Percentiles rank a stretch among this genome's conserved stretches.
These are phyloP conservation scores for Podabrus alpinus DNA, from an alignment of 2,888 invertebrate genomes.

Conservation along the genomic window DNA sequence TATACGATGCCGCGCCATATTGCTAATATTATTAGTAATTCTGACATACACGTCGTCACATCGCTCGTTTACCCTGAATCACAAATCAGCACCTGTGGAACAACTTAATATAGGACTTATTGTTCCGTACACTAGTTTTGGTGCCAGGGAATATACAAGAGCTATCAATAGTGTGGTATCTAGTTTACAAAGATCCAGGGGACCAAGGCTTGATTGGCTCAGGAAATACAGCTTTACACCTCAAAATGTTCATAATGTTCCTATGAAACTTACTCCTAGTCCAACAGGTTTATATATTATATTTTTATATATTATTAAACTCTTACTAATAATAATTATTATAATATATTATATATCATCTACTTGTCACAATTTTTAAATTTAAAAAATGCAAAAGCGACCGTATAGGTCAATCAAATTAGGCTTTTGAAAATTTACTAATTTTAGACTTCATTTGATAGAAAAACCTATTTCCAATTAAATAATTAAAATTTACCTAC, in stretches of 20 bases:
- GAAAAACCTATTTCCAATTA: too few species aligned
- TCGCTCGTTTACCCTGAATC: slow-evolving; percentile 39
- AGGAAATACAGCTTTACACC: slow-evolving; percentile 67
- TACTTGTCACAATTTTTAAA: not conserved
- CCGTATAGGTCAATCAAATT: not conserved
- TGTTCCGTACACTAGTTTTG: slow-evolving; percentile 66
- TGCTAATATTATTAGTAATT: slow-evolving; percentile 35
- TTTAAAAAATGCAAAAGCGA: not conserved
- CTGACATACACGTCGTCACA: slow-evolving; percentile 37
- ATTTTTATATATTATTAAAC: not conserved
- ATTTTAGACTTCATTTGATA: not conserved
- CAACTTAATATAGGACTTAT: slow-evolving; percentile 63
- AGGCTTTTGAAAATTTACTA: not conserved
- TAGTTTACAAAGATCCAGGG: slow-evolving; percentile 62
- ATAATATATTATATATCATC: too few species aligned
- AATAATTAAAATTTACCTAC: too few species aligned
- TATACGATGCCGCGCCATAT: slow-evolving; percentile 36
- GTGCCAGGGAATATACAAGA: slow-evolving; percentile 68
- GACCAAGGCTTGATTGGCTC: slow-evolving; percentile 64
- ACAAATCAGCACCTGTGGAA: slow-evolving; percentile 33
- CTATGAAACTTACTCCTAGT: slow-evolving; percentile 74
- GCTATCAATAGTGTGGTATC: slow-evolving; percentile 68
- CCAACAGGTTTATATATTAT: slow-evolving; percentile 67
- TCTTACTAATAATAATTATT: too few species aligned
- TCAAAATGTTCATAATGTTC: slow-evolving; percentile 65